Percentiles rank a stretch among this genome's conserved stretches.
These are phyloP conservation scores for Gonatopus flavifemur DNA, from an alignment of 1,140 invertebrate genomes.

Conservation along the genomic window DNA sequence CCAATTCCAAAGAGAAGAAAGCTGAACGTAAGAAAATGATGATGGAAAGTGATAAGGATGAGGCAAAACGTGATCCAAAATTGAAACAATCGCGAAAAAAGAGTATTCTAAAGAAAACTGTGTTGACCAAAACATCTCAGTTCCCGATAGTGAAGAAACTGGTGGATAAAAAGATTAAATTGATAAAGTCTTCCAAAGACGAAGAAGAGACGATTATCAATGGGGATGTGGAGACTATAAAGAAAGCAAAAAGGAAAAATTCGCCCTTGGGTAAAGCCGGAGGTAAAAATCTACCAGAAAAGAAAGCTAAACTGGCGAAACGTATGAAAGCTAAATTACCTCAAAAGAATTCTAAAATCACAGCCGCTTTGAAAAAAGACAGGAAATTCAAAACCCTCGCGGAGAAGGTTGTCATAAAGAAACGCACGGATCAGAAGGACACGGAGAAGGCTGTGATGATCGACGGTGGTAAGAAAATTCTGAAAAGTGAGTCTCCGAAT, in stretches of 20 bases:
- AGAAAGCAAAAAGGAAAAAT: conserved; percentile 35
- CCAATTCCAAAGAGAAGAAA: conserved; percentile 45
- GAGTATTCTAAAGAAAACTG: conserved; percentile 48
- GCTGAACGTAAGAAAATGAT: conserved; percentile 40
- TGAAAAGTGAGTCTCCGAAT: conserved; percentile 32
- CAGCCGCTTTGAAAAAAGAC: conserved; percentile 38
- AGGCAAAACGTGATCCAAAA: conserved; percentile 44
- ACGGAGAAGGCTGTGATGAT: conserved; percentile 35
- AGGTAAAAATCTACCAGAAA: conserved; percentile 34
- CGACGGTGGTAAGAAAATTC: conserved; percentile 39
- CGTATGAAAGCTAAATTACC: conserved; percentile 48
- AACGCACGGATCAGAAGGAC: conserved; percentile 44
- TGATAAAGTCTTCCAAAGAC: conserved; percentile 44
- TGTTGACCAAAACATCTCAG: conserved; percentile 49
- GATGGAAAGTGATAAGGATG: conserved; percentile 42
- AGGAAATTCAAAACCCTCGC: conserved; percentile 45
- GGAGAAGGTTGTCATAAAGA: conserved; percentile 46
- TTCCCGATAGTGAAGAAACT: conserved; percentile 47
- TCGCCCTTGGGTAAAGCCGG: conserved; percentile 21
- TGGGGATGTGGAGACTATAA: conserved; percentile 31
- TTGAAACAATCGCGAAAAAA: conserved; percentile 41
- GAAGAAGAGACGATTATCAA: conserved; percentile 21
- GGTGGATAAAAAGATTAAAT: conserved; percentile 51
- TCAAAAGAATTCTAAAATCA: conserved; percentile 42
- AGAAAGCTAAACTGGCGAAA: conserved; percentile 46